Base-by-base conservation (phyloP, 2,797 vertebrate genomes). In the Cryptoblepharus egeriae region DNA sequence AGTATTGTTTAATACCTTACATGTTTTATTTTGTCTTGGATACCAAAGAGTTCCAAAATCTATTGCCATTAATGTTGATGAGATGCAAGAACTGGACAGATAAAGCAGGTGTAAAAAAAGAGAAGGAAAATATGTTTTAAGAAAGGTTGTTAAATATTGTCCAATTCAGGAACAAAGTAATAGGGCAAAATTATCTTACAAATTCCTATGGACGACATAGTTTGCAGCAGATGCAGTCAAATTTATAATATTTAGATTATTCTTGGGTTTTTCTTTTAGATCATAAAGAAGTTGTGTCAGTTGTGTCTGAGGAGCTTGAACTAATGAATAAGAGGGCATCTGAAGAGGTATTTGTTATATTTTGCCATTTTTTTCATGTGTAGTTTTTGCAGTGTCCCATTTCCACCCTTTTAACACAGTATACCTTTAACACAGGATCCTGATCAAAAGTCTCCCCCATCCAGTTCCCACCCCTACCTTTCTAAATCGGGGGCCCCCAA, bases 291-390 rank as follows among this genome's bases (percentile, higher is more conserved):
- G 75, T 87, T 85, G 70, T 92, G 84, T 79, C 80, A 80, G 83
- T 87, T 81, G 81, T 79, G 89, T 32, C 72, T 80, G 89, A 90
- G 92, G 90, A 84, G 80, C 7, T 73, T 77, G 87, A 92, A 80
- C 81, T 30, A 80, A 89, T 88, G 89, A 82, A 77, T 75, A 74
- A 84, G 83, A 83, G 90, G 87, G 84, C 73, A 88, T 70, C 91
- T 75, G 85, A 87, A 10, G 57, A 96, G 96, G 96, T 96, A 96
- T 88, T 93, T 85, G 68, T 84, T 24, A 42, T 88, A 3, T 74
- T 83, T 85, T 85, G 3, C 76, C 75, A 1, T 35, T 2, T 75
- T 58, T 86, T 83, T 88, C 18, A 72, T 85, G 8, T 63, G 6
- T 75, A 61, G 45, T 72, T 74, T 49, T 20, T 2, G 7, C 45